Conservation (phyloP, 2,113 vertebrate genomes). For the Anoplopoma fimbria region DNA sequence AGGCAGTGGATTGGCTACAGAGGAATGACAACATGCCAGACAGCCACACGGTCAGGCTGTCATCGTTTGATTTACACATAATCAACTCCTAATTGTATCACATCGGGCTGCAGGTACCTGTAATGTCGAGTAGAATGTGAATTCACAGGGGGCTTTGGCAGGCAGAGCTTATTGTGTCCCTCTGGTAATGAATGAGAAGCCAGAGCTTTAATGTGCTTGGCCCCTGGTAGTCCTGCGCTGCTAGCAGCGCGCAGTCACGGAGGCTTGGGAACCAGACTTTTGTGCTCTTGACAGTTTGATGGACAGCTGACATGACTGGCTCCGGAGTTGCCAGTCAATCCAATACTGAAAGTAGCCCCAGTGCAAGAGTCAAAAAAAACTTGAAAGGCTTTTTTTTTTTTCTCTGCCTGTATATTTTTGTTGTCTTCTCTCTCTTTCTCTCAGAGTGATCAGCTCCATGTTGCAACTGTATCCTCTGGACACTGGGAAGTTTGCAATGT, state of each 20-base stretch:
- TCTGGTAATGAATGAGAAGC: slow-evolving; percentile 65
- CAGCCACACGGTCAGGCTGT: slow-evolving; percentile 71
- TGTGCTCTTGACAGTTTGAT: slow-evolving; percentile 75
- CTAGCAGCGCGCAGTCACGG: slow-evolving; percentile 19
- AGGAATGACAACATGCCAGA: slow-evolving; percentile 94
- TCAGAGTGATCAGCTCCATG: slow-evolving; percentile 45
- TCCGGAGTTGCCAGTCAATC: slow-evolving; percentile 76
- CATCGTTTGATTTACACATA: slow-evolving; percentile 78
- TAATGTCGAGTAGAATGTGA: slow-evolving; percentile 57
- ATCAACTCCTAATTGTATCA: slow-evolving; percentile 78
- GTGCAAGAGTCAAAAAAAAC: slow-evolving; percentile 55
- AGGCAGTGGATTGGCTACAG: slow-evolving; percentile 90
- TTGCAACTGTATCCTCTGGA: slow-evolving; percentile 60
- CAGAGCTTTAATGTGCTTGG: slow-evolving; percentile 71
- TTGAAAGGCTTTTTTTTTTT: slow-evolving; percentile 54
- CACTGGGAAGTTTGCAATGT: slow-evolving; percentile 47
- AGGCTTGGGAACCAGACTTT: slow-evolving; percentile 63
- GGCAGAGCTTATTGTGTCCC: slow-evolving; percentile 54
- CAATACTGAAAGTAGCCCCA: slow-evolving; percentile 60
- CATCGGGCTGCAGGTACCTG: slow-evolving; percentile 69
- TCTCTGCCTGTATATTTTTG: slow-evolving; percentile 4
- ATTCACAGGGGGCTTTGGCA: slow-evolving; percentile 71
- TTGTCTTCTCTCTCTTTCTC: slow-evolving; percentile 37
- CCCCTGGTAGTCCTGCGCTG: slow-evolving; percentile 56
- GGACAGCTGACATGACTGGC: slow-evolving; percentile 80